Evolutionary conservation across 2,113 vertebrate species (phyloP).

Genomic region (Xiphophorus hellerii): DNA sequence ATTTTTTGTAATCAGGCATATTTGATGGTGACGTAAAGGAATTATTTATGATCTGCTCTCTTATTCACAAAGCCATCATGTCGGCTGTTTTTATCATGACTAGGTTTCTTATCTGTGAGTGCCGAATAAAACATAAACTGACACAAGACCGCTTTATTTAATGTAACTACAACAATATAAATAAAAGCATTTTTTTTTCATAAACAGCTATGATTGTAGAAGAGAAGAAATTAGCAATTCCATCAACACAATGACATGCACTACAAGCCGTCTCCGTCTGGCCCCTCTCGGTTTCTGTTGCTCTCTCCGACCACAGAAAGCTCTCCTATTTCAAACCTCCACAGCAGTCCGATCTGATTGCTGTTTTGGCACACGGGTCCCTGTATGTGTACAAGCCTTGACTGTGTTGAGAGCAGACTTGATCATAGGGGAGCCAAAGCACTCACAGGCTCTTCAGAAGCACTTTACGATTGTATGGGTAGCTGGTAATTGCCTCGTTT

Average conservation of each 20-base stretch:
- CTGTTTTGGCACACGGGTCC: slow-evolving; percentile 60
- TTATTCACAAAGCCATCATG: slow-evolving; percentile 11
- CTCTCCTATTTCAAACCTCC: slow-evolving; percentile 41
- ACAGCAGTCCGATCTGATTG: slow-evolving; percentile 53
- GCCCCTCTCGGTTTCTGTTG: neutral
- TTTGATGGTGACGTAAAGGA: neutral
- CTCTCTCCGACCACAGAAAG: slow-evolving; percentile 51
- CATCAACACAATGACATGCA: neutral
- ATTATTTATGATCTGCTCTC: slow-evolving; percentile 8
- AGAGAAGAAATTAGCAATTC: neutral
- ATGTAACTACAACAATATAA: too few species aligned
- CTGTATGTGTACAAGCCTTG: slow-evolving; percentile 57
- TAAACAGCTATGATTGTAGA: neutral
- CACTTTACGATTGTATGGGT: slow-evolving; percentile 71
- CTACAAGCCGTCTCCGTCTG: slow-evolving; percentile 5
- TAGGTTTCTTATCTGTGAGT: neutral
- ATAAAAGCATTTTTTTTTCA: neutral
- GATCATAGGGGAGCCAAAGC: slow-evolving; percentile 60
- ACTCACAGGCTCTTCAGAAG: slow-evolving; percentile 62
- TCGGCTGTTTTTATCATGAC: neutral
- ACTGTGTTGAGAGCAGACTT: slow-evolving; percentile 55
- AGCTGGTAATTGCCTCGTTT: slow-evolving; percentile 64
- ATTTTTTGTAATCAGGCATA: neutral
- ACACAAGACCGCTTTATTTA: too few species aligned
- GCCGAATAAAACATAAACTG: neutral